Base-by-base conservation (phyloP, 2,888 invertebrate genomes). In the Germaria angustata region DNA sequence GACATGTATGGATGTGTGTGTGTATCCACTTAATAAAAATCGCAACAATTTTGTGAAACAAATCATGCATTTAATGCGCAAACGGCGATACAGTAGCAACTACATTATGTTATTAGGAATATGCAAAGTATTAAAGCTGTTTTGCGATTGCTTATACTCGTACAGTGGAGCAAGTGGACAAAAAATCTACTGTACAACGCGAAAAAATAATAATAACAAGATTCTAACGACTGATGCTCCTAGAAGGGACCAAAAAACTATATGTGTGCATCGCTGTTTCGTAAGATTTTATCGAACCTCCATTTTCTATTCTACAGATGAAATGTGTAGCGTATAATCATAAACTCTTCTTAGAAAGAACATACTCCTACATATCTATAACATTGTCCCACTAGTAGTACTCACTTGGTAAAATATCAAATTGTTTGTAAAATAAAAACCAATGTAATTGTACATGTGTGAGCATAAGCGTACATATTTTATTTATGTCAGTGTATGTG, bases 31-130 rank as follows among this genome's bases (percentile, higher is more conserved):
- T 36, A 15, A 24, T 24, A 34, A 32, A 22, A 34, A 55, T 13
- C 53, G 44, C 44, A 59, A 34, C 44, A 57, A 34, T n/a, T 24
- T 71, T 57, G 22, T n/a, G 15, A 61, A 51, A n/a, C 28, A 51
- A 73, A 73, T 61, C 51, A 32, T 53, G 41, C 51, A 41, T 53
- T 73, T 22, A 44, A 59, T 17, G 3, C 20, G 9, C 24, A 24
- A 17, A 15, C 41, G 22, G 20, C n/a, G 3, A 39, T n/a, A 39
- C n/a, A 22, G 39, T 17, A 15, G 36, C 36, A 51, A 66, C 65
- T 36, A 36, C 36, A 66, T 20, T 9, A 24, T 66, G 24, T 32
- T 15, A 39, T 7, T n/a, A 13, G 17, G 24, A 5, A 24, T n/a
- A 24, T 49, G 6, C 6, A 24, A 2, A n/a, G n/a, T 13, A 69